A percentile compares a stretch with the other conserved stretches of the same genome.
Conservation (phyloP, 2,888 invertebrate species). For the Xestoiulus laeticollis region DNA sequence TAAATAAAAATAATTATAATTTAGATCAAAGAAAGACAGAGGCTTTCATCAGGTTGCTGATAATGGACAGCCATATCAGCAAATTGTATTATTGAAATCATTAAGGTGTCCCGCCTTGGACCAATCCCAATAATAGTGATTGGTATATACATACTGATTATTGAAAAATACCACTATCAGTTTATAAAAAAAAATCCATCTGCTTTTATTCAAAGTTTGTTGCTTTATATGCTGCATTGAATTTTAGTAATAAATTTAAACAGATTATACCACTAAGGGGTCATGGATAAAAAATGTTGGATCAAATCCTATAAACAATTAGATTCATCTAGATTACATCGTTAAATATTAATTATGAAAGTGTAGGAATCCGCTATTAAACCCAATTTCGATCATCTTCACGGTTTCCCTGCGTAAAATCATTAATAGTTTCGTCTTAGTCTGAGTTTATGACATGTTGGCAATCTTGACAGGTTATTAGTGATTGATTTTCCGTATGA, state of each 20-base stretch:
- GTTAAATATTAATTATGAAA: conserved; percentile 6
- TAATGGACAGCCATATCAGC: neutral
- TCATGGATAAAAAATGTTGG: too few species aligned
- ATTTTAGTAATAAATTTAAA: too few species aligned
- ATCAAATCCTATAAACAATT: too few species aligned
- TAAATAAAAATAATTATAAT: conserved; percentile 1
- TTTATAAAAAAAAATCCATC: too few species aligned
- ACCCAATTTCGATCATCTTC: conserved; percentile 24
- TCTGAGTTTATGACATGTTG: conserved; percentile 30
- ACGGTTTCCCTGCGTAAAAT: neutral
- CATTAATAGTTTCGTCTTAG: conserved; percentile 33
- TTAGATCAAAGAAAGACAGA: neutral
- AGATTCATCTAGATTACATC: too few species aligned
- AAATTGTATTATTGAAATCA: neutral
- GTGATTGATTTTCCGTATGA: conserved; percentile 41
- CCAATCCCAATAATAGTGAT: neutral
- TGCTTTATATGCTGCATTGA: too few species aligned
- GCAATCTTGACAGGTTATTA: conserved; percentile 37
- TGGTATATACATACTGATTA: neutral
- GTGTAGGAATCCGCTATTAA: neutral
- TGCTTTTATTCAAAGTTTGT: too few species aligned
- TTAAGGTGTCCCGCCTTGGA: neutral
- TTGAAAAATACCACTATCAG: too few species aligned
- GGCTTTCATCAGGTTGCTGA: neutral
- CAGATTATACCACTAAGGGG: too few species aligned